phyloP scores from a whole-genome alignment of 2,888 invertebrate genomes.

The Tribolium freemani region DNA sequence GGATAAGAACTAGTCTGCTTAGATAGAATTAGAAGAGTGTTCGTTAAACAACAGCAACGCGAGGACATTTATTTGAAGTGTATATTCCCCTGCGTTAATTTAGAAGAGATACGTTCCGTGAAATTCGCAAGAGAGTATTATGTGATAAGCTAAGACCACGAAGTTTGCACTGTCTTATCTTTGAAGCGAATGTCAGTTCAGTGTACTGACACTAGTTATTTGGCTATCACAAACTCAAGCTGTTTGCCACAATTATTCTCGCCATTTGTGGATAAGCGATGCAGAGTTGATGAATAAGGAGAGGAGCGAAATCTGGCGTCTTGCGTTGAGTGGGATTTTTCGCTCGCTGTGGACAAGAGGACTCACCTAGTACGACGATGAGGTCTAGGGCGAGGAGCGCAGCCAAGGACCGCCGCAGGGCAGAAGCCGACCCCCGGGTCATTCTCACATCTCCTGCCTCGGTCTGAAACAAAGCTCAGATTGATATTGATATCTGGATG shows the following conservation, averaged over 20 bases:
- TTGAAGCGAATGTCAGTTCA: conserved; percentile 57
- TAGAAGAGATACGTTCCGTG: conserved; percentile 51
- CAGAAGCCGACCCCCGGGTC: conserved; percentile 42
- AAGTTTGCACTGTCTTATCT: conserved; percentile 61
- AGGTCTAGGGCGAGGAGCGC: conserved; percentile 42
- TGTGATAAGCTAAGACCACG: conserved; percentile 57
- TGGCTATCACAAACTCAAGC: conserved; percentile 58
- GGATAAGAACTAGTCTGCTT: background rate
- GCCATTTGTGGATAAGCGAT: conserved; percentile 33
- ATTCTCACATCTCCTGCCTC: conserved; percentile 54
- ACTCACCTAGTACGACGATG: conserved; percentile 48
- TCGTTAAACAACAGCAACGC: background rate
- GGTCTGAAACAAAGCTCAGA: conserved; percentile 52
- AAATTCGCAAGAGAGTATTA: conserved; percentile 56
- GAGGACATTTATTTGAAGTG: conserved; percentile 30
- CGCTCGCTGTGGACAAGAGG: background rate
- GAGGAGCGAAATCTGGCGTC: conserved; percentile 2
- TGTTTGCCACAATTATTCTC: conserved; percentile 54
- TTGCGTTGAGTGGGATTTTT: background rate
- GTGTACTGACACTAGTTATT: conserved; percentile 59
- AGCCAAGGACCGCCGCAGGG: conserved; percentile 40
- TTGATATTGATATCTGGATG: conserved; percentile 52
- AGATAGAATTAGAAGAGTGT: background rate
- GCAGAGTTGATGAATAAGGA: conserved; percentile 26
- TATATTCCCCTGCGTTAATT: conserved; percentile 47